Evolutionary conservation across 2,797 vertebrate species (phyloP), one percentile per base, ranked within the genome.

Genomic region (Iguana delicatissima): DNA sequence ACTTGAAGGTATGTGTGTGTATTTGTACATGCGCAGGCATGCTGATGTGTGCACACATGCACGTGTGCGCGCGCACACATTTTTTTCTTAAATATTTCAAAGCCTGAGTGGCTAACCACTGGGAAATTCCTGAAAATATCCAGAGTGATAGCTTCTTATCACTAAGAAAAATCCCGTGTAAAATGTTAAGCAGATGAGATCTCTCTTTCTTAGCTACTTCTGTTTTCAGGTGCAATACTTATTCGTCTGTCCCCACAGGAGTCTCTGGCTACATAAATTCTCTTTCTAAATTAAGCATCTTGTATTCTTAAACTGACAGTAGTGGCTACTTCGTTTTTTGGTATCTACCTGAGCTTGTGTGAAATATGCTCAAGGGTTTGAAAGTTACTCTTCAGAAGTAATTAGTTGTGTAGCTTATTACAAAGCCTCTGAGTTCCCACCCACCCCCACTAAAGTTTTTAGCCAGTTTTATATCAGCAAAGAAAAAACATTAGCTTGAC

Each of bases 111-210:
- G 0, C 74, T 89, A 46, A 0, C 26, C 26, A 90, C n/a, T 35
- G 59, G 85, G 87, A 92, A 90, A 87, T 83, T 52, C 80, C 86
- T 80, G 89, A 74, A 38, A 46, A 46, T 46, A 46, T 46, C 72
- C 83, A 24, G 32, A 92, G 59, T 77, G 89, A 80, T 90, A 91
- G 82, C 16, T 91, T 93, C 86, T 80, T 92, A 89, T 77, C 89
- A 77, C 59, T 91, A 82, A 81, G 88, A 84, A 76, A 92, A 86
- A 35, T n/a, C 29, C 76, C 59, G 50, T 62, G 32, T 88, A 64
- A 79, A 32, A 80, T 90, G 13, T 64, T 46, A 57, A 42, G 72
- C 46, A 93, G 85, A 84, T 69, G 72, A 85, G 76, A 26, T 79
- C 10, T 0, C 38, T 14, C n/a, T 50, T 89, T 0, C 0, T 32